Evolutionary conservation across 2,797 vertebrate species (phyloP).

Genomic region (Meda fulgida): DNA sequence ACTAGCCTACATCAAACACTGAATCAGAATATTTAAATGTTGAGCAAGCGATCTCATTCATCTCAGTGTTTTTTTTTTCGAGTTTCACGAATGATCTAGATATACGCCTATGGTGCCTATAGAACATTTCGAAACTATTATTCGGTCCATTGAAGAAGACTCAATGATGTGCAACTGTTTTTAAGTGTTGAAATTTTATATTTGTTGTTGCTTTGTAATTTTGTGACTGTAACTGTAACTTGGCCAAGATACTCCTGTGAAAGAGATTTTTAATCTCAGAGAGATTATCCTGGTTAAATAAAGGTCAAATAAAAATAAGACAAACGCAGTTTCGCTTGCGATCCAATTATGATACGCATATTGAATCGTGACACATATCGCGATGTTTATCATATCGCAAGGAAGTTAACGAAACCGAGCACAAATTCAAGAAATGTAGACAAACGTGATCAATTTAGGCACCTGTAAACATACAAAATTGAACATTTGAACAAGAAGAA

Average conservation of each 20-base stretch:
- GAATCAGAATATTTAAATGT: neutral
- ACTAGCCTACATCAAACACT: neutral
- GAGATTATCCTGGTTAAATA: too few relatives aligned
- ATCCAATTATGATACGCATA: neutral
- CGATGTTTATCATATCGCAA: neutral
- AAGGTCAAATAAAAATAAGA: too few relatives aligned
- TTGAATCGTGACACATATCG: neutral
- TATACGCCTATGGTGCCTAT: too few relatives aligned
- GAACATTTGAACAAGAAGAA: neutral
- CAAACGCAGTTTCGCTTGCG: neutral
- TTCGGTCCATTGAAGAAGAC: too few relatives aligned
- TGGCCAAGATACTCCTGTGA: too few relatives aligned
- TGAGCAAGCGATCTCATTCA: neutral
- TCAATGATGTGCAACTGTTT: too few relatives aligned
- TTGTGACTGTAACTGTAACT: too few relatives aligned
- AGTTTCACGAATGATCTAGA: neutral
- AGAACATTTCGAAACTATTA: too few relatives aligned
- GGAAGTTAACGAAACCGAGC: neutral
- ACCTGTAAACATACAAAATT: slow-evolving; percentile 20
- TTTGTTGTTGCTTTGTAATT: too few relatives aligned
- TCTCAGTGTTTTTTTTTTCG: too few relatives aligned
- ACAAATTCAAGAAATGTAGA: neutral
- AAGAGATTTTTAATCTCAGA: too few relatives aligned
- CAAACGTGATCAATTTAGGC: neutral
- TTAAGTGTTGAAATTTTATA: too few relatives aligned